Conservation (phyloP, 1,140 invertebrate species). For the Caerostris extrusa region DNA sequence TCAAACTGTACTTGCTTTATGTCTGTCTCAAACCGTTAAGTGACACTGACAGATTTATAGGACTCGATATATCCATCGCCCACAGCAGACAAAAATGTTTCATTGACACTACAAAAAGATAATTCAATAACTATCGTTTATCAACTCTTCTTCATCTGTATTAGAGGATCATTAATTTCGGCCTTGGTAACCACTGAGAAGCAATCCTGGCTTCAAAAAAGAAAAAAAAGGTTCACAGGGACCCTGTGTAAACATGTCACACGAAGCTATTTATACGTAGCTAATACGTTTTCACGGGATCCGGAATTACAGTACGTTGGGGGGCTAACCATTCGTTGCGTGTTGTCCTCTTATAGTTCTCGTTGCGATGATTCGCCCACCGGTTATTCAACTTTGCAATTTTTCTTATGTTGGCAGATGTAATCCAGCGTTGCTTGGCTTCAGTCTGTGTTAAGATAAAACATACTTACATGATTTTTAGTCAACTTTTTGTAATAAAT, state of each 20-base stretch:
- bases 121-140: slow-evolving; percentile 16
- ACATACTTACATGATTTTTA: no score
- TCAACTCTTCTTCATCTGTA: neutral
- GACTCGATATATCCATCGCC: neutral
- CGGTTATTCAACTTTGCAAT: no score
- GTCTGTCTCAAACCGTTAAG: neutral
- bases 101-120: slow-evolving; percentile 22
- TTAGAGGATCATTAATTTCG: slow-evolving; percentile 43
- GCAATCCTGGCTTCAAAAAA: slow-evolving; percentile 2
- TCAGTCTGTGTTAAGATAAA: no score
- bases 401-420: no score
- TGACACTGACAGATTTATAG: neutral
- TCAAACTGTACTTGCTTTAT: neutral
- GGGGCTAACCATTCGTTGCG: neutral
- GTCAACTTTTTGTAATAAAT: no score
- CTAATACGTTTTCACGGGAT: slow-evolving; percentile 53
- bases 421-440: no score
- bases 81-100: neutral
- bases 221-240: slow-evolving; percentile 3
- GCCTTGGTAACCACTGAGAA: slow-evolving; percentile 37
- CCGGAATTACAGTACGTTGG: neutral
- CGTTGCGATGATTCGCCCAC: neutral
- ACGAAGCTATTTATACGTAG: slow-evolving; percentile 59
- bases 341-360: neutral
- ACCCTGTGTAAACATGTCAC: slow-evolving; percentile 60